A percentile compares a stretch with the other conserved stretches of the same genome.
Evolutionary conservation across 2,797 vertebrate genomes (phyloP).

Genomic region (Thalassophryne amazonica): DNA sequence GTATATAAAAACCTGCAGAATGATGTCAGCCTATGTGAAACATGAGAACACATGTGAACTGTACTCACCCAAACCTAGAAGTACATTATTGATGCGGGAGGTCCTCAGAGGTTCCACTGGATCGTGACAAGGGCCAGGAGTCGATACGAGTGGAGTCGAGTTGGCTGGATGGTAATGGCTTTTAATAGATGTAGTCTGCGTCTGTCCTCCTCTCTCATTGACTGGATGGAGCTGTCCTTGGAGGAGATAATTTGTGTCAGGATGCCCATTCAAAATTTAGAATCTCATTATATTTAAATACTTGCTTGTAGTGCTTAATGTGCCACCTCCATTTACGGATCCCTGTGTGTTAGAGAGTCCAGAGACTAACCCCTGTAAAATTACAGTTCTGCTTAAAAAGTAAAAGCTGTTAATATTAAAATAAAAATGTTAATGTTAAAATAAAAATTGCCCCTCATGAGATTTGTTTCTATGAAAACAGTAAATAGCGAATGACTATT

Average conservation of each 20-base stretch:
- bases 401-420: no score
- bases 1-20: background rate
- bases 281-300: no score
- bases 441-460: no score
- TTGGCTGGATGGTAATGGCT: conserved; percentile 53
- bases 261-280: background rate
- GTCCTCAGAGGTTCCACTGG: conserved; percentile 25
- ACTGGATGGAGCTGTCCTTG: background rate
- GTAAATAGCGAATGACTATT: no score
- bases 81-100: conserved; percentile 49
- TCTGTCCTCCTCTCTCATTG: conserved; percentile 12
- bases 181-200: conserved; percentile 25
- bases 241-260: conserved; percentile 10
- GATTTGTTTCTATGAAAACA: no score
- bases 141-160: conserved; percentile 60
- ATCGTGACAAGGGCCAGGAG: conserved; percentile 33
- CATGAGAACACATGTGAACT: background rate
- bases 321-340: no score
- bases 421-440: no score
- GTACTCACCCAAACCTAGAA: background rate
- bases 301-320: no score
- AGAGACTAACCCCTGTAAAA: no score
- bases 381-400: no score
- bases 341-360: no score
- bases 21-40: conserved; percentile 8